These are phyloP conservation scores for Apocheima hispidaria DNA, from an alignment of 2,888 invertebrate genomes.

Conservation along the genomic window DNA sequence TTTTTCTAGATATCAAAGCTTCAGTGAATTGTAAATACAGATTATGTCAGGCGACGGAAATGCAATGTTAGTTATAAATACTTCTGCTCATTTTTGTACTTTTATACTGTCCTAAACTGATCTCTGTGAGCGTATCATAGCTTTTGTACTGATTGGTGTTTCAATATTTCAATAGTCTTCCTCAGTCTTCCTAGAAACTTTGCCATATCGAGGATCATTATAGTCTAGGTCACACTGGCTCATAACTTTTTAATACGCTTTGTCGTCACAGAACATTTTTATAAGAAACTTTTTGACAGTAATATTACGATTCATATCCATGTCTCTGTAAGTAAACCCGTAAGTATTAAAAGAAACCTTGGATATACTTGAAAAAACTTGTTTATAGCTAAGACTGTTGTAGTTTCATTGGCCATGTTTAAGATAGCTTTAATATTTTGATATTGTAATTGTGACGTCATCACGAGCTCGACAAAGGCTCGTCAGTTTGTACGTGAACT, in stretches of 20 bases:
- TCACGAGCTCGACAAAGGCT: constrained; percentile 41
- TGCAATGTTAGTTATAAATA: constrained; percentile 58
- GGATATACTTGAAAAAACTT: constrained; percentile 33
- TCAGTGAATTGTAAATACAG: constrained; percentile 72
- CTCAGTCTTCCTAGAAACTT: constrained; percentile 71
- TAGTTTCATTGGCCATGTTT: constrained; percentile 76
- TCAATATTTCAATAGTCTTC: constrained; percentile 75
- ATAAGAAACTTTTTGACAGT: constrained; percentile 23
- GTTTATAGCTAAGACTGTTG: constrained; percentile 72
- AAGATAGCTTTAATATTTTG: constrained; percentile 81
- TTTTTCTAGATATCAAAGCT: constrained; percentile 79
- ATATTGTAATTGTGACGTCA: constrained; percentile 67
- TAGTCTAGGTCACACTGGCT: constrained; percentile 35
- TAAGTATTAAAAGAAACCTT: constrained; percentile 29
- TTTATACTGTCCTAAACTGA: constrained; percentile 71
- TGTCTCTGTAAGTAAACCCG: constrained; percentile 10
- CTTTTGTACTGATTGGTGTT: constrained; percentile 44
- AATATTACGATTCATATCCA: constrained; percentile 36
- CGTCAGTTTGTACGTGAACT: constrained; percentile 65
- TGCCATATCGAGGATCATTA: constrained; percentile 45
- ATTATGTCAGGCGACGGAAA: constrained; percentile 61
- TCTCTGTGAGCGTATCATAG: constrained; percentile 46
- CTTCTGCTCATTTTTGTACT: constrained; percentile 80
- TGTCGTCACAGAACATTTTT: constrained; percentile 27
- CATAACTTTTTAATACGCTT: constrained; percentile 31